These are phyloP conservation scores for Burhinus bistriatus DNA, from an alignment of 2,113 vertebrate species.

Conservation along the genomic window DNA sequence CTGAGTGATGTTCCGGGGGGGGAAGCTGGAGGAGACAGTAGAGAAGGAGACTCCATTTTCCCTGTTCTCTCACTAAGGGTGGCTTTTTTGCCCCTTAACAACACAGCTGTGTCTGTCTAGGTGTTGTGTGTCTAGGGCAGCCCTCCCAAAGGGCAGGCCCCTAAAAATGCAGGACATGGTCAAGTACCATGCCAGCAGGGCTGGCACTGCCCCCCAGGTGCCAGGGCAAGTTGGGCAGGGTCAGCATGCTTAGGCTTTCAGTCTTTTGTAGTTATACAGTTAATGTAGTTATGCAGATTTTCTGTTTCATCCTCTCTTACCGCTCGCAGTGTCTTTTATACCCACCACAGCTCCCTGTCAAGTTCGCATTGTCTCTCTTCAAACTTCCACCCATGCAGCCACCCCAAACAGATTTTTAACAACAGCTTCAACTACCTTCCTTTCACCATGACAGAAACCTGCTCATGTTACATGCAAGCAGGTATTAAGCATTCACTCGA, in stretches of 20 bases:
- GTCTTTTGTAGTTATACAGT: not conserved
- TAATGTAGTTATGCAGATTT: not conserved
- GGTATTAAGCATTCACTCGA: not conserved
- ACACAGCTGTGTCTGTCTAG: rapidly evolving
- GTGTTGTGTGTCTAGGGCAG: not conserved
- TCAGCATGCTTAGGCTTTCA: not conserved
- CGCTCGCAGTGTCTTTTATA: not conserved
- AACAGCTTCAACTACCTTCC: not conserved
- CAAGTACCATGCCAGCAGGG: not conserved
- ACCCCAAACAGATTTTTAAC: not conserved
- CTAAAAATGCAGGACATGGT: not conserved
- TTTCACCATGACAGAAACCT: not conserved
- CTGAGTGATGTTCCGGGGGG: not conserved
- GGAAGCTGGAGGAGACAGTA: not conserved
- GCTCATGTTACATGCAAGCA: not conserved
- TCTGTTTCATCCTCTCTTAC: not conserved
- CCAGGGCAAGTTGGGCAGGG: not conserved
- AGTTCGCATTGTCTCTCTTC: not conserved
- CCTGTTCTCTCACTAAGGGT: not conserved
- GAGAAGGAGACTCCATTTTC: not conserved
- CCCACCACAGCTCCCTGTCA: not conserved
- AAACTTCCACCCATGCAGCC: not conserved
- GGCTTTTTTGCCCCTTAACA: not conserved
- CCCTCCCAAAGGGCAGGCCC: no score
- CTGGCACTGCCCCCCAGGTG: not conserved